Evolutionary conservation across 2,113 vertebrate species (phyloP).

Genomic region (Willisornis vidua): DNA sequence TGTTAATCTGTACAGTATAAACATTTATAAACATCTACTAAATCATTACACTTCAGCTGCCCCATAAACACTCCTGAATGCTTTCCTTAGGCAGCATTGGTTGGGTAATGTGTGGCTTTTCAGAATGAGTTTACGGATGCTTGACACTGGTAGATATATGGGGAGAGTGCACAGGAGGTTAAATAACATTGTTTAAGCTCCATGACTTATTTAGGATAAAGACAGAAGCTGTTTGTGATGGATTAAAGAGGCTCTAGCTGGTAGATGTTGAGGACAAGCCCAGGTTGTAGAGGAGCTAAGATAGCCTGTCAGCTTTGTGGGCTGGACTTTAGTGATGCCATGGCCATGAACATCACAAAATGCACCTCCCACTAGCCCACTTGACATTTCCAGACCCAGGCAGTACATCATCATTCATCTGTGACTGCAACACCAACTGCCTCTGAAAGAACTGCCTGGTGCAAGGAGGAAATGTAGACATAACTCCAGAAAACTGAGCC

Average conservation of each 20-base stretch:
- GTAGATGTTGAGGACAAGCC: not conserved
- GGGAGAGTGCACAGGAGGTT: constrained; percentile 30
- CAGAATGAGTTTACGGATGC: constrained; percentile 42
- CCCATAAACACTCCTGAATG: constrained; percentile 74
- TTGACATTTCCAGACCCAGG: not conserved
- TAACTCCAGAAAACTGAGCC: not conserved
- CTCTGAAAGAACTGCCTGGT: not conserved
- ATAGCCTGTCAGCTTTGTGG: not conserved
- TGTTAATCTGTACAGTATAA: constrained; percentile 77
- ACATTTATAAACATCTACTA: constrained; percentile 78
- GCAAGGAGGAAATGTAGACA: not conserved
- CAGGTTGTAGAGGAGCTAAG: not conserved
- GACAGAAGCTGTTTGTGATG: constrained; percentile 11
- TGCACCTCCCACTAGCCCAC: not conserved
- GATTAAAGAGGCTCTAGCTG: not conserved
- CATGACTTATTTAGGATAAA: not conserved
- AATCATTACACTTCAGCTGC: constrained; percentile 77
- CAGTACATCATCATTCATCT: not conserved
- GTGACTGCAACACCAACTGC: not conserved
- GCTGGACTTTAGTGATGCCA: not conserved
- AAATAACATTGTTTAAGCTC: constrained; percentile 60
- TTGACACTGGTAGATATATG: constrained; percentile 42
- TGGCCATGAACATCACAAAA: not conserved
- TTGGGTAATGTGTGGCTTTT: constrained; percentile 57
- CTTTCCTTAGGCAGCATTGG: constrained; percentile 62